These are phyloP conservation scores for Drosophila funebris DNA, from an alignment of 1,140 invertebrate species.

Conservation along the genomic window DNA sequence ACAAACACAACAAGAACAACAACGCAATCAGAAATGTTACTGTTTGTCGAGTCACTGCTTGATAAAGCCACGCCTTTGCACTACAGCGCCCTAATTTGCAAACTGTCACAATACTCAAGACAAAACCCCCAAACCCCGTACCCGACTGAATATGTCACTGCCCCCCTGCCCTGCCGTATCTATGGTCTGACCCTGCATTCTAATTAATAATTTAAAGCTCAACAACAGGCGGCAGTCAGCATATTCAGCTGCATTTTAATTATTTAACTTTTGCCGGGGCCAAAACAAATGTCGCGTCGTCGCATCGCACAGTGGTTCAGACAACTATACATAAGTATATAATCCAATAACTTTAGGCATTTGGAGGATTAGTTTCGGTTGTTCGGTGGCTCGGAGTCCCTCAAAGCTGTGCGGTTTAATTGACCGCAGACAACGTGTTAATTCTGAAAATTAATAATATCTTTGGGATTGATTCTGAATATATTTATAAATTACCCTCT, in stretches of 20 bases:
- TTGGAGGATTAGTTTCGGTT: no score
- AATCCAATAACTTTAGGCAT: no score
- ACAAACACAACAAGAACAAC: constrained; percentile 9
- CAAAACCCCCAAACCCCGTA: neutral
- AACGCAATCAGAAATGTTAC: constrained; percentile 60
- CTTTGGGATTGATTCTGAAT: no score
- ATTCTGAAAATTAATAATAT: no score
- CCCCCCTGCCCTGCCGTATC: neutral
- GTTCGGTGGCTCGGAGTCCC: no score
- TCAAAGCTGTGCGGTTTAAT: no score
- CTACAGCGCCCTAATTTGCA: constrained; percentile 31
- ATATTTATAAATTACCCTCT: no score
- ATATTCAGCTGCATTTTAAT: constrained; percentile 68
- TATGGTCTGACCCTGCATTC: constrained; percentile 50
- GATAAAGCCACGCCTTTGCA: constrained; percentile 16
- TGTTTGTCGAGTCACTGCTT: constrained; percentile 23
- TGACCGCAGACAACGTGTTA: no score
- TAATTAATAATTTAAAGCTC: constrained; percentile 74
- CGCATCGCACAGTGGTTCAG: no score
- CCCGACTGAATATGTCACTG: neutral
- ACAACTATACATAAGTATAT: no score
- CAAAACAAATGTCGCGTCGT: constrained; percentile 38
- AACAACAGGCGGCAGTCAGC: constrained; percentile 44
- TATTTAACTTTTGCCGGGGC: constrained; percentile 64
- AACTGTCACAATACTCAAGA: constrained; percentile 37